Evolutionary conservation across 2,888 invertebrate genomes (phyloP), one percentile per base, ranked within the genome.

Genomic region (Rhaphigaster nebulosa): DNA sequence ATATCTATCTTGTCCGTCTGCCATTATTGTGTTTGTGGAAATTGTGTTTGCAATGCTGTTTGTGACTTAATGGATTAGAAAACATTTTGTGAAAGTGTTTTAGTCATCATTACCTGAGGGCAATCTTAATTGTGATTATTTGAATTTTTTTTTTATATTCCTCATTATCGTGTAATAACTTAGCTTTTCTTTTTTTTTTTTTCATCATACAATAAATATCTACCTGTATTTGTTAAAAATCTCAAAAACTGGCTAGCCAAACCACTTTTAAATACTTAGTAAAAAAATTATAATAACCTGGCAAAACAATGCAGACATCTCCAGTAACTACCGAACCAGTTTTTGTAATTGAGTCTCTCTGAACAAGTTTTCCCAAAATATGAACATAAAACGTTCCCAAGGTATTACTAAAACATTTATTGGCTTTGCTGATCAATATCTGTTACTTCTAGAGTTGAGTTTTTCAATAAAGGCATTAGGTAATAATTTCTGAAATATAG

Each of bases 1-100:
- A 38, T 18, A 76, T 76, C 70, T 76, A n/a, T n/a, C n/a, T n/a
- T n/a, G n/a, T n/a, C n/a, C n/a, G 34, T 76, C 70, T 76, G 70
- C 1, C 23, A 23, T 34, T 38, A n/a, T n/a, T n/a, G n/a, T n/a
- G n/a, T n/a, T n/a, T n/a, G n/a, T n/a, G 34, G 65, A 65, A 18
- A 4, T 65, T 76, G 18, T 38, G 38, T 76, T 76, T 38, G 18
- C 3, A 6, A 18, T 65, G 5, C 6, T 65, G 29, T 34, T 65
- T 6, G 3, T 34, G 29, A 5, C 65, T 34, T 18, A 29, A 34
- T 34, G 65, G 65, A 29, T 65, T 65, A 65, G 29, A 29, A 65
- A 65, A 38, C 34, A 38, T 76, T 65, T 76, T 76, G 18, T 76
- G 65, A 65, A 65, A 76, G 29, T 65, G 4, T 1, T 4, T 4